Conservation (phyloP, 2,888 invertebrate species). For the Synergus gifuensis region DNA sequence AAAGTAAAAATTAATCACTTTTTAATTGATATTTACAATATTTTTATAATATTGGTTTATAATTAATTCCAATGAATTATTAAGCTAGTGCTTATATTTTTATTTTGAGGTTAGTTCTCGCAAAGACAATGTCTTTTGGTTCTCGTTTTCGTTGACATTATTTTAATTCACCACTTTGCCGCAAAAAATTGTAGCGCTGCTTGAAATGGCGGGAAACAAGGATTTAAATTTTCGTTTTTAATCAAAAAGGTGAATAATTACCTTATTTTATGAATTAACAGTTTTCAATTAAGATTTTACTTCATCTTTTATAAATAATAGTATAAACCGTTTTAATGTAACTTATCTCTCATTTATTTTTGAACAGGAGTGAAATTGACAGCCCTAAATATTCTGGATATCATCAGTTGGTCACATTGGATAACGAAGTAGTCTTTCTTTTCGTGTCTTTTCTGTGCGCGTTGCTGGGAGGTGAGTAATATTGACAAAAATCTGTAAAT, state of each 20-base stretch:
- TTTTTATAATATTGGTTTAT: not conserved
- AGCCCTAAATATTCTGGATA: not conserved
- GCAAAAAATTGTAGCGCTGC: not conserved
- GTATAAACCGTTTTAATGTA: not conserved
- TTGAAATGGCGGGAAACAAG: not conserved
- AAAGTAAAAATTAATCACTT: not conserved
- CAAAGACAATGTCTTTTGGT: no score
- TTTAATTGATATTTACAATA: not conserved
- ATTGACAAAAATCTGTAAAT: conserved; percentile 19
- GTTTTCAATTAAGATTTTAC: not conserved
- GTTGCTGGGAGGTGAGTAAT: conserved; percentile 19
- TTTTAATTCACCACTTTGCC: not conserved
- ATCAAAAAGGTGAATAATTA: not conserved
- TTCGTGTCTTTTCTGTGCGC: not conserved
- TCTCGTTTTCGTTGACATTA: not conserved
- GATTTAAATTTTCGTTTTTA: not conserved
- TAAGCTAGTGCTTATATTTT: not conserved
- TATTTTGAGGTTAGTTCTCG: conserved; percentile 9
- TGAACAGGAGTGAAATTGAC: not conserved
- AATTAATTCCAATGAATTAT: not conserved
- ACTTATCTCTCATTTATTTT: not conserved
- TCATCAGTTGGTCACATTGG: not conserved
- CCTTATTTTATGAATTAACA: not conserved
- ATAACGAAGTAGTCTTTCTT: conserved; percentile 23
- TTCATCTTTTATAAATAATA: not conserved